Conservation (phyloP, 2,797 vertebrate species). For the Pteronotus mesoamericanus region DNA sequence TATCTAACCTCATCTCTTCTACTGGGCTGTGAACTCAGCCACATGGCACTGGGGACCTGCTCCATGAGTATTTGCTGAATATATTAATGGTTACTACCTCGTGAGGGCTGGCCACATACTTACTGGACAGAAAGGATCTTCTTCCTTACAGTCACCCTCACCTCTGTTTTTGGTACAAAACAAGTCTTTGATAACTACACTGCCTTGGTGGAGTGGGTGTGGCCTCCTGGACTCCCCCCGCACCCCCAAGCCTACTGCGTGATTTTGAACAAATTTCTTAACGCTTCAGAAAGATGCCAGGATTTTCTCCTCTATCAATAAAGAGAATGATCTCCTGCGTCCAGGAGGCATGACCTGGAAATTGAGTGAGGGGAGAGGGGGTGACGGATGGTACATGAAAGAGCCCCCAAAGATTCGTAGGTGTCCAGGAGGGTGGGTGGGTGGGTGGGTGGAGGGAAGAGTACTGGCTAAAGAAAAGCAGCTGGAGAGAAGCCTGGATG, state of each 20-base stretch:
- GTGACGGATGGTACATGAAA: neutral
- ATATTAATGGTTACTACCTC: neutral
- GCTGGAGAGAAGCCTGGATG: neutral
- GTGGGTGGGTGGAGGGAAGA: neutral
- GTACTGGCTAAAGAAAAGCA: neutral
- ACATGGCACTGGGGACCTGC: neutral
- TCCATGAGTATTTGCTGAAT: neutral
- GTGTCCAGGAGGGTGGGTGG: neutral
- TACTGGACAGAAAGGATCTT: neutral
- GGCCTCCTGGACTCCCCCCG: neutral
- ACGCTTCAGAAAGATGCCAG: neutral
- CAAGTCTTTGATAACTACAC: neutral
- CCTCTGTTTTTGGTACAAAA: neutral
- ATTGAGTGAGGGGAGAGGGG: neutral
- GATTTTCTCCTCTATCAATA: neutral
- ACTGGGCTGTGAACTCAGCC: neutral
- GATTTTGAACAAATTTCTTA: neutral
- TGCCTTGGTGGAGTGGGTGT: neutral
- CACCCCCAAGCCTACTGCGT: neutral
- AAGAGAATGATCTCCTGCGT: neutral
- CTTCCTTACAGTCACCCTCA: neutral
- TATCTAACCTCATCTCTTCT: neutral
- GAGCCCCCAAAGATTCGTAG: neutral
- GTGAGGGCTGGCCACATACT: neutral
- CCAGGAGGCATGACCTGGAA: neutral